Conservation (phyloP, 2,113 vertebrate species). For the Tachysurus fulvidraco region DNA sequence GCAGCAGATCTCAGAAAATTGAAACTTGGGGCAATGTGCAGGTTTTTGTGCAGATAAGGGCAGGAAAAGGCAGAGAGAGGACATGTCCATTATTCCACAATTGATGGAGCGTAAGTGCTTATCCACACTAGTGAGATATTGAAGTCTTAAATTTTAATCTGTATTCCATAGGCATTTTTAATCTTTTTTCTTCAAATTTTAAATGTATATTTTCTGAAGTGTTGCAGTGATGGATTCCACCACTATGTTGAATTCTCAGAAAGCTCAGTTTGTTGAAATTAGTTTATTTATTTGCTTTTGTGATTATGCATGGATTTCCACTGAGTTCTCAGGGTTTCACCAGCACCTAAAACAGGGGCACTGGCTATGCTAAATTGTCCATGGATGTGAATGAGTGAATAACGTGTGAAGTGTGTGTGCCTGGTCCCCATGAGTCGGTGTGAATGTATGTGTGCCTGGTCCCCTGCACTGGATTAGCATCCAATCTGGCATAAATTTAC, state of each 20-base stretch:
- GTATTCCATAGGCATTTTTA: constrained; percentile 37
- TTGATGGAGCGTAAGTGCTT: constrained; percentile 42
- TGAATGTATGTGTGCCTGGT: neutral
- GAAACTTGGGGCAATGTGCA: constrained; percentile 47
- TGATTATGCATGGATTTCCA: neutral
- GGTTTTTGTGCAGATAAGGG: constrained; percentile 49
- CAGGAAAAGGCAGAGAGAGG: constrained; percentile 1
- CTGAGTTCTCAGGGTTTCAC: neutral
- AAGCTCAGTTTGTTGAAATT: constrained; percentile 29
- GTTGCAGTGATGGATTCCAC: neutral
- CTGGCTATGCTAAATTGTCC: neutral
- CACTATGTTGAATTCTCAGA: constrained; percentile 34
- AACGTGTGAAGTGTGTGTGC: neutral
- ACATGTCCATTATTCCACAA: constrained; percentile 52
- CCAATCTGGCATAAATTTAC: neutral
- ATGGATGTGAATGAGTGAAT: neutral
- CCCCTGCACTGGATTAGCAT: neutral
- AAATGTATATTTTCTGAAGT: constrained; percentile 50
- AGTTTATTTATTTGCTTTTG: neutral
- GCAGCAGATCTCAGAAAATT: constrained; percentile 44
- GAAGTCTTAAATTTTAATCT: constrained; percentile 54
- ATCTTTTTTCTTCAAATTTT: constrained; percentile 33
- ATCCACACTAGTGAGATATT: constrained; percentile 42
- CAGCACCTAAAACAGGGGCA: neutral
- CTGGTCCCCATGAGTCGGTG: neutral